phyloP scores from a whole-genome alignment of 2,113 vertebrate genomes.

The Centrocercus urophasianus region DNA sequence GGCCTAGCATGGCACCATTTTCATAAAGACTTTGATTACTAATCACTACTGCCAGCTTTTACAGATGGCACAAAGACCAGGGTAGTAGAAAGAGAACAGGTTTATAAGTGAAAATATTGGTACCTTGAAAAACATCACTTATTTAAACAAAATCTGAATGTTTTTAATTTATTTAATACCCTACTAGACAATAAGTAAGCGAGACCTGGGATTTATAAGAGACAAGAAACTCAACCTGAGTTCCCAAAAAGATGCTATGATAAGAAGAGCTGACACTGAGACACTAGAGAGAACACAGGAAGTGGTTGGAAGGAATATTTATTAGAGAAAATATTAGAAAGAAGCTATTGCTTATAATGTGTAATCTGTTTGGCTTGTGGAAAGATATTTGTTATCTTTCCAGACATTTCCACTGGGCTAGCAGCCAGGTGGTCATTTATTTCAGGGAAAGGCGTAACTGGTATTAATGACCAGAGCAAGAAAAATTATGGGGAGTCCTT shows the following conservation, averaged over 20 bases:
- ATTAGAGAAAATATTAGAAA: neutral
- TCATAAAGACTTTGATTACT: neutral
- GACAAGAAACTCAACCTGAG: neutral
- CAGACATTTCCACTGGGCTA: neutral
- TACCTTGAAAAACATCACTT: neutral
- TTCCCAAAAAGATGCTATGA: neutral
- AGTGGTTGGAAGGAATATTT: conserved; percentile 9
- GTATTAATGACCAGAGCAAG: neutral
- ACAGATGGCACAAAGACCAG: neutral
- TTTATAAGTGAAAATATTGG: neutral
- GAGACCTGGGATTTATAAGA: neutral
- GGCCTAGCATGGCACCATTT: neutral
- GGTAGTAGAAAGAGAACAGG: neutral
- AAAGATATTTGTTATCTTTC: conserved; percentile 40
- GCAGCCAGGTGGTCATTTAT: conserved; percentile 7
- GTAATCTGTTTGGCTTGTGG: conserved; percentile 42
- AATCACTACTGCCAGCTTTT: neutral
- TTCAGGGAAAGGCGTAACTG: neutral
- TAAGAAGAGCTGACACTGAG: neutral
- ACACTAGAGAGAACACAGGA: neutral
- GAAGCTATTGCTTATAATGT: neutral
- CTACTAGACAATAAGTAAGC: neutral
- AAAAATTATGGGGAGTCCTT: neutral
- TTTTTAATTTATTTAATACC: neutral
- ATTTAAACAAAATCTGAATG: neutral